Percentiles rank a stretch among this genome's conserved stretches.
phyloP scores from a whole-genome alignment of 2,113 vertebrate genomes.

The Xiphophorus hellerii region DNA sequence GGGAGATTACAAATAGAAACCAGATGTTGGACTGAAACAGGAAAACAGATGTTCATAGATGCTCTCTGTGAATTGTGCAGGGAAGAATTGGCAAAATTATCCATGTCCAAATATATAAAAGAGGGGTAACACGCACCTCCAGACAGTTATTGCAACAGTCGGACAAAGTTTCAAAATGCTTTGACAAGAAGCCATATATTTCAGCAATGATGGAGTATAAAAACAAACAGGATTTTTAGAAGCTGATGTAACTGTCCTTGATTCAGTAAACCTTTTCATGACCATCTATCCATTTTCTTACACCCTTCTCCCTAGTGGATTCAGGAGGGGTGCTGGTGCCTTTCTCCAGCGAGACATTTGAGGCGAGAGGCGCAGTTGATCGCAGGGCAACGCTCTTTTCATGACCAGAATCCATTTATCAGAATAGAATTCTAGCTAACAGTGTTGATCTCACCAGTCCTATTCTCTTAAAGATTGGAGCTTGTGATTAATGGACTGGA shows the following conservation, averaged over 20 bases:
- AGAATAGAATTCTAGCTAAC: background rate
- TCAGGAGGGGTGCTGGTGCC: too few species aligned
- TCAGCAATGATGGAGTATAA: too few species aligned
- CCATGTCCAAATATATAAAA: background rate
- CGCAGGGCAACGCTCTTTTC: background rate
- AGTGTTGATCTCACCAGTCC: conserved; percentile 11
- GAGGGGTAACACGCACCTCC: too few species aligned
- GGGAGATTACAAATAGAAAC: too few species aligned
- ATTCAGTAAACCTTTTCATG: background rate
- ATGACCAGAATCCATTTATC: conserved; percentile 7
- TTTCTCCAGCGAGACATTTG: too few species aligned
- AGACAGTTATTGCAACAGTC: background rate
- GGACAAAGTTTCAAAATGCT: background rate
- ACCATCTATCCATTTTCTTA: background rate
- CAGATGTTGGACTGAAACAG: too few species aligned
- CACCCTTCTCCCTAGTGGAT: too few species aligned
- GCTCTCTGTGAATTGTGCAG: background rate
- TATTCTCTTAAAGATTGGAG: conserved; percentile 14
- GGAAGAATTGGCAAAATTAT: background rate
- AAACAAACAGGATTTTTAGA: background rate
- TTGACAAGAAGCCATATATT: background rate
- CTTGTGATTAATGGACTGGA: conserved; percentile 59
- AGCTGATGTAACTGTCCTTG: conserved; percentile 18
- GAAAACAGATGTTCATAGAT: background rate
- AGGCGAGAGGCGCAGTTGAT: too few species aligned